phyloP scores from a whole-genome alignment of 2,797 vertebrate species.

The Ambastaia sidthimunki region DNA sequence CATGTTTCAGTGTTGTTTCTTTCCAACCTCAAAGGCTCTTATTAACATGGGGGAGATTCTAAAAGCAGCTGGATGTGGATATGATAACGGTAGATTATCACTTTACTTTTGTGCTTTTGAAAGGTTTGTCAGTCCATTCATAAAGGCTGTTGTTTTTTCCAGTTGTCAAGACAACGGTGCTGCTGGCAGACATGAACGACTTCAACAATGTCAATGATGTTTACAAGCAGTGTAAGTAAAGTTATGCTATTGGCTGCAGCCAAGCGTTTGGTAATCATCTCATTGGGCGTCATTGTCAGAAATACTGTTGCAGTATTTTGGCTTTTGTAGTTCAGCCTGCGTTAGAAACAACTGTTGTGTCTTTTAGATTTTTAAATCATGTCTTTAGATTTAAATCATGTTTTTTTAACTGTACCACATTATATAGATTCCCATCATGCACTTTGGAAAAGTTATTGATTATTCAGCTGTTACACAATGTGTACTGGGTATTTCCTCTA shows the following conservation, averaged over 20 bases:
- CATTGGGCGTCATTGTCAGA: not conserved
- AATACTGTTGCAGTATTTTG: not conserved
- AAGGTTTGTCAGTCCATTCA: not conserved
- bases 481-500: conserved; percentile 62
- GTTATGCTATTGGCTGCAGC: not conserved
- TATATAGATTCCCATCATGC: not conserved
- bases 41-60: conserved; percentile 93
- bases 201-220: conserved; percentile 89
- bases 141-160: conserved; percentile 56
- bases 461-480: conserved; percentile 33
- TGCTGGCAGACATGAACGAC: conserved; percentile 93
- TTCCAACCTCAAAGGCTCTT: conserved; percentile 80
- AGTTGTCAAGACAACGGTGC: conserved; percentile 97
- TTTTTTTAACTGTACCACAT: not conserved
- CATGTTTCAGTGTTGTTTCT: conserved; percentile 10
- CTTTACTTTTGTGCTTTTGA: not conserved
- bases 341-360: not conserved
- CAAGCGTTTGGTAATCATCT: not conserved
- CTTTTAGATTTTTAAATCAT: no score
- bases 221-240: conserved; percentile 92
- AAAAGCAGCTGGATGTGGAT: conserved; percentile 88
- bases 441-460: conserved; percentile 3
- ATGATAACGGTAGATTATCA: conserved; percentile 83
- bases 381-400: no score
- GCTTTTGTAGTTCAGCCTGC: not conserved